Base-by-base conservation (phyloP, 2,113 vertebrate genomes). In the Corythaeola cristata region DNA sequence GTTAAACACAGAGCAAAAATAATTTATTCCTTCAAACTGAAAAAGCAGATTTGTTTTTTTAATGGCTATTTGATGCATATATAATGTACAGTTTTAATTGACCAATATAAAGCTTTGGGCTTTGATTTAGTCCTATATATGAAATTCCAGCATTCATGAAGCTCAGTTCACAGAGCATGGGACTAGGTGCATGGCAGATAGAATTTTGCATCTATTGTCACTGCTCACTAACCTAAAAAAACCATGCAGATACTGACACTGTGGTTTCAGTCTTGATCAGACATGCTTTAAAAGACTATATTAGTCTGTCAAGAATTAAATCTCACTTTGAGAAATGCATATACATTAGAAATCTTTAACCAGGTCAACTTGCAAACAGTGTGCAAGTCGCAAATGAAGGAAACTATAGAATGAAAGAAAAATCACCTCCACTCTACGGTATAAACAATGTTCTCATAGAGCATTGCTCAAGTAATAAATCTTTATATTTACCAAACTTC, bases 401-500 rank as follows among this genome's bases (percentile, higher is more conserved):
- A 93, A 89, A 86, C 55, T 87, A 23, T 47, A 92, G 73, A 85
- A 71, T 39, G 69, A 81, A 92, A 96, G 84, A 96, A 96, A 96
- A 91, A 81, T 75, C 73, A 39, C 64, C 37, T 89, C 52, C 26
- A 67, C 82, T 90, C 92, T 55, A 52, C 59, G 77, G 50, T 35
- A 44, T 71, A 67, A 93, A 90, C 78, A 73, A 7, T 74, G 68
- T 88, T 80, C 64, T 86, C 35, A 19, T 20, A 77, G 69, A 90
- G 67, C 37, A 56, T 71, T 81, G 47, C 59, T 90, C 52, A 84
- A 55, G 67, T 88, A 73, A 88, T 94, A 92, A 87, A 84, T 91
- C 85, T 67, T 92, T 15, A 24, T 92, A 80, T 95, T 94, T 95
- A 92, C 56, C 47, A 89, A 86, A 81, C 76, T 86, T 95, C 12